A percentile compares a stretch with the other conserved stretches of the same genome.
These are phyloP conservation scores for Lepidotrigona ventralis DNA, from an alignment of 1,140 invertebrate genomes.

Conservation along the genomic window DNA sequence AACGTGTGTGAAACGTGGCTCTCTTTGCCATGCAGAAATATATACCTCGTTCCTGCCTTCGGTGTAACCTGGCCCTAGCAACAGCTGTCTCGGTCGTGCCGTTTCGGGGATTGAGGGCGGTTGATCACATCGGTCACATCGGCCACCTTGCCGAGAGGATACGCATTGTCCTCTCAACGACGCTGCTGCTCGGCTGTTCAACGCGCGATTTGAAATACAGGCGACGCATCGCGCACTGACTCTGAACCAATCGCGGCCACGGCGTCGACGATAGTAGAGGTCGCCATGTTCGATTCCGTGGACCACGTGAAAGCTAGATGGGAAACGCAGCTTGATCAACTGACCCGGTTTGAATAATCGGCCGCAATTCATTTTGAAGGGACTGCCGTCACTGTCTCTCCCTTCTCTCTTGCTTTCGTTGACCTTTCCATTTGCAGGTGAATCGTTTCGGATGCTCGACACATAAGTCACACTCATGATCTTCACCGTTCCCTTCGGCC, in stretches of 20 bases:
- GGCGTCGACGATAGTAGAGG: conserved; percentile 15
- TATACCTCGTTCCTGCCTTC: background rate
- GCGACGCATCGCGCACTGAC: conserved; percentile 36
- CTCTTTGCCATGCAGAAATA: background rate
- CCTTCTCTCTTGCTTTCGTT: background rate
- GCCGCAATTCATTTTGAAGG: background rate
- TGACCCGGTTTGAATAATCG: conserved; percentile 28
- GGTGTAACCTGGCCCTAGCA: background rate
- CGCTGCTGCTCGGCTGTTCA: background rate
- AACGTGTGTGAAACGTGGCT: background rate
- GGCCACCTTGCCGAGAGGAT: conserved; percentile 8
- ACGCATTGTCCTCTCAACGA: conserved; percentile 30
- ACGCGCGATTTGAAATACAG: conserved; percentile 45
- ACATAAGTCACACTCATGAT: background rate
- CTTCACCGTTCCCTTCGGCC: background rate
- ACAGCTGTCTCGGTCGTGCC: conserved; percentile 9
- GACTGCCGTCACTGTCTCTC: background rate
- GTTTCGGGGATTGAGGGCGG: background rate
- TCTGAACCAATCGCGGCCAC: conserved; percentile 42
- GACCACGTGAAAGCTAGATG: conserved; percentile 30
- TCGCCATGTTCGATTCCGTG: conserved; percentile 33
- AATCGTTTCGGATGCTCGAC: background rate
- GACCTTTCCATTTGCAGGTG: background rate
- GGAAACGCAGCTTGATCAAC: conserved; percentile 9
- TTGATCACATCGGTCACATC: conserved; percentile 20